Evolutionary conservation across 2,888 invertebrate species (phyloP), one percentile per base, ranked within the genome.

Genomic region (Athripsodes cinereus): DNA sequence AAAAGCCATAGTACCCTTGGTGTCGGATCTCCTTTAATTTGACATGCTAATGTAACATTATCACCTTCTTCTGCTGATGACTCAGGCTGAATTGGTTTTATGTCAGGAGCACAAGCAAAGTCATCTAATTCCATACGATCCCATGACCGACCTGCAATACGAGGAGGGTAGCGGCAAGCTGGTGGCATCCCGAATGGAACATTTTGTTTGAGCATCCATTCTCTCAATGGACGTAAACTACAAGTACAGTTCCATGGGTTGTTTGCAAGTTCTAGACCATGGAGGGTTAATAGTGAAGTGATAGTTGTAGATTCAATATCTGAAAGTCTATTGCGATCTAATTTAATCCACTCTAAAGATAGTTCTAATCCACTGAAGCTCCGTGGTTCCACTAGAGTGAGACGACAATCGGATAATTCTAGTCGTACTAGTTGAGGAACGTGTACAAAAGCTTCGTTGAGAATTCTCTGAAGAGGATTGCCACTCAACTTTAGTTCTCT

Each of bases 211-310:
- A 87, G 72, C 87, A 92, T 88, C 91, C 90, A 92, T 66, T 87
- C 85, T 20, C 88, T 76, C 62, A 91, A 71, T 0, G 90, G 87
- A 55, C 88, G 77, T 60, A 92, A 70, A 22, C 81, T 80, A 69
- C 92, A 92, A 46, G 88, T 86, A 70, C 91, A 92, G 70, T 90
- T 87, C 90, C 91, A 91, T 1, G 87, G 88, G 72, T 92, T 92
- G 60, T 80, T 82, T n/a, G 87, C 84, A 63, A 92, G 72, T 67
- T 88, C 88, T 61, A 92, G 73, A 13, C 88, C 89, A 68, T 89
- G 87, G 53, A 92, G 72, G 63, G 83, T 84, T 63, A 84, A 76
- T 49, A 91, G 72, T 10, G 84, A 80, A 1, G 85, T 86, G 60
- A 92, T 75, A 11, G 86, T 83, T 34, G 82, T 80, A 13, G 88